These are phyloP conservation scores for Lepidochrysops patricia DNA, from an alignment of 2,888 invertebrate species.

Conservation along the genomic window DNA sequence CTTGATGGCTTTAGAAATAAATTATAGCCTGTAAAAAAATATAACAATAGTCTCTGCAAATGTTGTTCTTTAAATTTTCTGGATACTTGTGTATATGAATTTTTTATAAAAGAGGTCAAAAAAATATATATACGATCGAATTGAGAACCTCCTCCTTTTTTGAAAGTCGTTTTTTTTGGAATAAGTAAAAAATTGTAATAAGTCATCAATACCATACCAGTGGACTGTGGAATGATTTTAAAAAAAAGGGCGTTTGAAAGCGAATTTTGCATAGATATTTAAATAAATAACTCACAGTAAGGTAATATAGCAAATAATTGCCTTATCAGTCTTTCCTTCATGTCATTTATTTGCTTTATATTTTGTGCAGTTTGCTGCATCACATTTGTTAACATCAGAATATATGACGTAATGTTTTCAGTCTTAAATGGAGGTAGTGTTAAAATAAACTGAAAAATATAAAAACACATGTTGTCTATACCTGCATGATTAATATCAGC, in stretches of 20 bases:
- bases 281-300: slow-evolving; percentile 38
- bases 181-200: neutral
- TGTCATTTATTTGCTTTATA: slow-evolving; percentile 21
- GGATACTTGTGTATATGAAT: too few relatives aligned
- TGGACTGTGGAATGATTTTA: too few relatives aligned
- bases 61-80: too few relatives aligned
- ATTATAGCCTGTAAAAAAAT: slow-evolving; percentile 40
- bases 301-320: slow-evolving; percentile 38
- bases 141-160: too few relatives aligned
- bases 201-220: neutral
- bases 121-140: too few relatives aligned
- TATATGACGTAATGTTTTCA: slow-evolving; percentile 32
- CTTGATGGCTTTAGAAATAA: slow-evolving; percentile 41
- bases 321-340: slow-evolving; percentile 31
- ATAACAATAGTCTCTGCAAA: too few relatives aligned
- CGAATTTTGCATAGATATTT: too few relatives aligned
- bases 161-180: too few relatives aligned
- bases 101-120: too few relatives aligned
- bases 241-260: too few relatives aligned
- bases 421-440: slow-evolving; percentile 19
- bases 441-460: slow-evolving; percentile 37
- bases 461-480: too few relatives aligned
- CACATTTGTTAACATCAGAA: slow-evolving; percentile 33
- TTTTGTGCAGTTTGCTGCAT: slow-evolving; percentile 33
- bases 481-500: too few relatives aligned